Conservation (phyloP, 2,888 invertebrate genomes). For the Pycnomerus fuliginosus region DNA sequence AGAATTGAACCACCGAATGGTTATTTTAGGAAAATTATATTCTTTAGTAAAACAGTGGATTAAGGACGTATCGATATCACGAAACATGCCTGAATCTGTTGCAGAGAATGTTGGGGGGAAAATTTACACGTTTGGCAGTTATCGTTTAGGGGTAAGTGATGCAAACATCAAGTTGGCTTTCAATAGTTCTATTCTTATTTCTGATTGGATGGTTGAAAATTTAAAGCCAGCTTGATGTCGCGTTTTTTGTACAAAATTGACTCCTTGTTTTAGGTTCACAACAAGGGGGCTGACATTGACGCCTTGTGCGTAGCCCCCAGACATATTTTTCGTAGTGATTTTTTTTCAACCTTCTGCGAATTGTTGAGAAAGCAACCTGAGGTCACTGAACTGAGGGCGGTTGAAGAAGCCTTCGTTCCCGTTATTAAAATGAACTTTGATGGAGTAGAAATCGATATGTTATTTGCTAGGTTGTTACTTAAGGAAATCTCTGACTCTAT, state of each 20-base stretch:
- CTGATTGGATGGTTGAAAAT: slow-evolving; percentile 5
- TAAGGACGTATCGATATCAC: slow-evolving; percentile 78
- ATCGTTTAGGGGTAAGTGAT: slow-evolving; percentile 76
- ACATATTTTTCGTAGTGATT: slow-evolving; percentile 91
- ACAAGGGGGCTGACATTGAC: slow-evolving; percentile 98
- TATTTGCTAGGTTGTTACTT: slow-evolving; percentile 93
- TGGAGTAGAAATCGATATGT: slow-evolving; percentile 97
- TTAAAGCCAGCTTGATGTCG: too few relatives aligned
- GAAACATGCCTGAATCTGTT: slow-evolving; percentile 89
- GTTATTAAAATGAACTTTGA: slow-evolving; percentile 99
- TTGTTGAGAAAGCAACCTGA: slow-evolving; percentile 83
- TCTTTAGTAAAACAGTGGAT: slow-evolving; percentile 94
- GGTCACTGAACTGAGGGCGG: slow-evolving; percentile 81
- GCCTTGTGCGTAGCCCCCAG: slow-evolving; percentile 96
- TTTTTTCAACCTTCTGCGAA: slow-evolving; percentile 94
- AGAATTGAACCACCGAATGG: slow-evolving; percentile 88
- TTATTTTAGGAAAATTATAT: slow-evolving; percentile 82
- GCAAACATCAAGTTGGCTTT: background rate
- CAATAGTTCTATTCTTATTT: background rate
- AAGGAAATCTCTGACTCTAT: slow-evolving; percentile 91
- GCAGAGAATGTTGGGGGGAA: slow-evolving; percentile 94
- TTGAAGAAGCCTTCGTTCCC: slow-evolving; percentile 98
- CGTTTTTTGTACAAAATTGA: too few relatives aligned
- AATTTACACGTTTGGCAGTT: slow-evolving; percentile 99
- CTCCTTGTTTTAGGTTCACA: slow-evolving; percentile 69